A percentile compares a stretch with the other conserved stretches of the same genome.
phyloP scores from a whole-genome alignment of 2,888 invertebrate species.

The Herminia tarsipennalis region DNA sequence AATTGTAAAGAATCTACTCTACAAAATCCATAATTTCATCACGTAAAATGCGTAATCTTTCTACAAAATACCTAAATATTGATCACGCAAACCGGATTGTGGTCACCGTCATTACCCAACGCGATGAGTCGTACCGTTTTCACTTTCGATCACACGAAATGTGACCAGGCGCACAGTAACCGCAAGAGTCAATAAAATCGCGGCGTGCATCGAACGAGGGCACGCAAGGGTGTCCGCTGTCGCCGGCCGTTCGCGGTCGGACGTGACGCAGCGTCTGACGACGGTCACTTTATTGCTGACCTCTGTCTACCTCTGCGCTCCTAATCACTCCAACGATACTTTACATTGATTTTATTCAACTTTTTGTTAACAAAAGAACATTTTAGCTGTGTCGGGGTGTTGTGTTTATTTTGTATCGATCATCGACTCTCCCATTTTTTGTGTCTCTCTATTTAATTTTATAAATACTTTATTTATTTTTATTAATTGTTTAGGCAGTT shows the following conservation, averaged over 20 bases:
- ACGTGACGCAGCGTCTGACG: conserved; percentile 81
- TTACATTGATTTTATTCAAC: conserved; percentile 57
- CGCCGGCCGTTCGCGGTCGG: conserved; percentile 64
- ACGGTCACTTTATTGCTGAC: conserved; percentile 85
- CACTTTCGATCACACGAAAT: conserved; percentile 75
- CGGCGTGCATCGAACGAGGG: conserved; percentile 65
- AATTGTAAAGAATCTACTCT: too few species aligned
- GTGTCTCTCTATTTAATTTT: conserved; percentile 11
- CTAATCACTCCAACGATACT: conserved; percentile 72
- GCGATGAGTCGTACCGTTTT: conserved; percentile 58
- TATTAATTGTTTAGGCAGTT: too few species aligned
- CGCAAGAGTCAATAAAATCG: conserved; percentile 83
- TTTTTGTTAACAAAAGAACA: conserved; percentile 40
- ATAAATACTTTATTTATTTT: too few species aligned
- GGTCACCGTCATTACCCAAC: conserved; percentile 32
- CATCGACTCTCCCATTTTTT: too few species aligned
- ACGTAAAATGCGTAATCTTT: background rate
- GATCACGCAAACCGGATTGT: conserved; percentile 14
- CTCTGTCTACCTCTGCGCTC: conserved; percentile 77
- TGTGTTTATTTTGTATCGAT: background rate
- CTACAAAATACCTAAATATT: conserved; percentile 1
- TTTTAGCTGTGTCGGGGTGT: background rate
- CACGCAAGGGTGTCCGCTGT: conserved; percentile 36
- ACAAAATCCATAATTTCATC: background rate
- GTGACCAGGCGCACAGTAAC: conserved; percentile 77